These are phyloP conservation scores for Pecten maximus DNA, from an alignment of 2,888 invertebrate genomes.

Conservation along the genomic window DNA sequence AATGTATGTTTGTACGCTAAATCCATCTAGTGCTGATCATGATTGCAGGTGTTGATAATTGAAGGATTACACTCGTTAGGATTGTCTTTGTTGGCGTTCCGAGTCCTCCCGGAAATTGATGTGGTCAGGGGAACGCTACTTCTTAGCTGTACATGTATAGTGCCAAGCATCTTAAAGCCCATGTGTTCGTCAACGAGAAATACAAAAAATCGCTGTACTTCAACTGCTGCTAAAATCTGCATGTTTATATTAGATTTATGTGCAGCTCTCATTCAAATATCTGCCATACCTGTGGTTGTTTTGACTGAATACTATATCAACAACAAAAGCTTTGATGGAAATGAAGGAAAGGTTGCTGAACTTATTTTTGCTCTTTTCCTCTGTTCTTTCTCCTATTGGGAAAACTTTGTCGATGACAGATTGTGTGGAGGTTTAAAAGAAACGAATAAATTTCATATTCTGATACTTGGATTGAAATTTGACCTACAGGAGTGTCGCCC, in stretches of 20 bases:
- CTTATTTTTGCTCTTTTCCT: slow-evolving; percentile 61
- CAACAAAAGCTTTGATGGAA: slow-evolving; percentile 37
- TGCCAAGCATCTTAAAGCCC: slow-evolving; percentile 74
- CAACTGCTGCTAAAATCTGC: not conserved
- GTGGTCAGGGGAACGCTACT: slow-evolving; percentile 72
- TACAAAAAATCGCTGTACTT: not conserved
- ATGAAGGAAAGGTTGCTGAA: slow-evolving; percentile 48
- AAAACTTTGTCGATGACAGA: slow-evolving; percentile 71
- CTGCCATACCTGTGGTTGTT: slow-evolving; percentile 61
- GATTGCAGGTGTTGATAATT: slow-evolving; percentile 44
- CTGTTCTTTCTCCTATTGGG: slow-evolving; percentile 70
- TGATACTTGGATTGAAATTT: slow-evolving; percentile 56
- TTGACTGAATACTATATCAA: slow-evolving; percentile 52
- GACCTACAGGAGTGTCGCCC: slow-evolving; percentile 63
- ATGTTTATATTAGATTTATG: slow-evolving; percentile 50
- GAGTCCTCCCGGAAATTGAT: slow-evolving; percentile 75
- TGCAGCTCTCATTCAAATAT: slow-evolving; percentile 56
- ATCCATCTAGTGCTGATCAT: not conserved
- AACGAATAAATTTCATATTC: slow-evolving; percentile 44
- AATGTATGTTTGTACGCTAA: too few species aligned
- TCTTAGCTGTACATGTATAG: slow-evolving; percentile 69
- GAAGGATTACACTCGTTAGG: slow-evolving; percentile 71
- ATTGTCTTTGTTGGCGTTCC: slow-evolving; percentile 75
- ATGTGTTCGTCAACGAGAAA: slow-evolving; percentile 52
- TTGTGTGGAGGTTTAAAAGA: slow-evolving; percentile 53